Conservation (phyloP, 2,888 invertebrate genomes). For the Crematogaster levior region DNA sequence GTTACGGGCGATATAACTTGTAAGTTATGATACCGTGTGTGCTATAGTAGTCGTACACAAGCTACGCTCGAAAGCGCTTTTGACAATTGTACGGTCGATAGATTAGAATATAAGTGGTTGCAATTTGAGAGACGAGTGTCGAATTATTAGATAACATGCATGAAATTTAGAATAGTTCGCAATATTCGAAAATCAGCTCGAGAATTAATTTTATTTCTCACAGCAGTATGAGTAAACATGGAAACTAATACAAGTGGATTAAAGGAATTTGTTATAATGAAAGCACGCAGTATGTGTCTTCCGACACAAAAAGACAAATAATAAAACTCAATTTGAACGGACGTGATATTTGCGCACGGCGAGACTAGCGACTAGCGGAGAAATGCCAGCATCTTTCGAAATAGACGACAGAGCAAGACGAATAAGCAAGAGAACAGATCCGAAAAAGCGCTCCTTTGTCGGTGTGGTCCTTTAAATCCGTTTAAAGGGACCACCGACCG, state of each 20-base stretch:
- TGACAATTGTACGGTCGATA: conserved; percentile 1
- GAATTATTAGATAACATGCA: background rate
- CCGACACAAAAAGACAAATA: background rate
- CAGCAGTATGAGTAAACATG: background rate
- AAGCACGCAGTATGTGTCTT: background rate
- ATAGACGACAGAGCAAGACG: conserved; percentile 39
- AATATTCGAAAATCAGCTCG: background rate
- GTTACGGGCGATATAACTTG: conserved; percentile 36
- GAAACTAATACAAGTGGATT: background rate
- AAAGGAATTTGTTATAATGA: background rate
- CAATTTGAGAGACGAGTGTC: background rate
- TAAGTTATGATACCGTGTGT: conserved; percentile 17
- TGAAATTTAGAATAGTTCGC: background rate
- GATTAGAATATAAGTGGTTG: background rate
- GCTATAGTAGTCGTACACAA: background rate
- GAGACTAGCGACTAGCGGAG: conserved; percentile 35
- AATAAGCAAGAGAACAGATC: conserved; percentile 58
- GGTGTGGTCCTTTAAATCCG: conserved; percentile 81
- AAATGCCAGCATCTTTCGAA: conserved; percentile 63
- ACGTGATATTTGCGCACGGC: conserved; percentile 49
- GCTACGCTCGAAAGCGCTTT: background rate
- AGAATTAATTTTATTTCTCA: background rate
- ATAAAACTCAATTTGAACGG: conserved; percentile 23
- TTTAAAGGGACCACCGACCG: conserved; percentile 83
- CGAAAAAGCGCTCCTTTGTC: conserved; percentile 79